These are phyloP conservation scores for Subanguina moxae DNA, from an alignment of 1,140 invertebrate species.

Conservation along the genomic window DNA sequence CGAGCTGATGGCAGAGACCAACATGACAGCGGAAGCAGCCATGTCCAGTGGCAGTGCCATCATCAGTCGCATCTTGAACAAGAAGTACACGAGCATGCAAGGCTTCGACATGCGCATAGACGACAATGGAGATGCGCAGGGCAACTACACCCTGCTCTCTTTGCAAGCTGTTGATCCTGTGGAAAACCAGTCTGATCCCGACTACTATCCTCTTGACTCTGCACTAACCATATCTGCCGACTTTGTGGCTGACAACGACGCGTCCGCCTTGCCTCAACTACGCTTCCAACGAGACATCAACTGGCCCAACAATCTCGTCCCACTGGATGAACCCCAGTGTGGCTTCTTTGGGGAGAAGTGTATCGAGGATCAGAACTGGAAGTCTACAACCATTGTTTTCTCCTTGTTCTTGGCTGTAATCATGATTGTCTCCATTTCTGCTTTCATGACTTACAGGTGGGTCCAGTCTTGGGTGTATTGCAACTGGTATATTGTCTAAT, in stretches of 20 bases:
- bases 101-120: slow-evolving; percentile 84
- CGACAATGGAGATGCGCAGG: slow-evolving; percentile 85
- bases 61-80: slow-evolving; percentile 68
- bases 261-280: slow-evolving; percentile 47
- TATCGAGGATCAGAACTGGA: slow-evolving; percentile 51
- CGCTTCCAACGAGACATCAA: slow-evolving; percentile 69
- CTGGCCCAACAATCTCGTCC: slow-evolving; percentile 77
- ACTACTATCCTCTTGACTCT: slow-evolving; percentile 37
- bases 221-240: slow-evolving; percentile 61
- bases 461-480: background rate
- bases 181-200: slow-evolving; percentile 26
- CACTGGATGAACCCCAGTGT: slow-evolving; percentile 84
- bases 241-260: slow-evolving; percentile 42
- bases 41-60: slow-evolving; percentile 71
- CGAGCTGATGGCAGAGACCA: slow-evolving; percentile 68
- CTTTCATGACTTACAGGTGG: slow-evolving; percentile 15
- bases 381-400: slow-evolving; percentile 10
- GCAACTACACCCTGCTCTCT: slow-evolving; percentile 88
- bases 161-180: slow-evolving; percentile 62
- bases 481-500: background rate
- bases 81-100: slow-evolving; percentile 73
- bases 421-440: slow-evolving; percentile 13
- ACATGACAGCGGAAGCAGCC: slow-evolving; percentile 63
- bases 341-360: slow-evolving; percentile 71
- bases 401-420: slow-evolving; percentile 15